Base-by-base conservation (phyloP, 2,797 vertebrate species). In the Sphaeramia orbicularis region DNA sequence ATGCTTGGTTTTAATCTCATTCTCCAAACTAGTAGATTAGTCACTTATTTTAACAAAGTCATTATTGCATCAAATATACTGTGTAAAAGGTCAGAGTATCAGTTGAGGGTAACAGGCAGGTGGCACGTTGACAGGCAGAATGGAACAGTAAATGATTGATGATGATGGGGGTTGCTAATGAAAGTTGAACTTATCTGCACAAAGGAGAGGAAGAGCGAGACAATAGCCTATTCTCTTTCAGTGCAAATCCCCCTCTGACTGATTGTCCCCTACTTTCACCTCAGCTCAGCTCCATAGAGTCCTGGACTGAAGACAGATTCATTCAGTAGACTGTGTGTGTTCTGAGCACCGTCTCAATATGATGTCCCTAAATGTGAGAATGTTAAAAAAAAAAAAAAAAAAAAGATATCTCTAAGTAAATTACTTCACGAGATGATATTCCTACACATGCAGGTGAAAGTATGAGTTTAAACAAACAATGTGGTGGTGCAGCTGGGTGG, bases 71-170 rank as follows among this genome's bases (percentile, higher is more conserved):
- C n/a, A n/a, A n/a, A n/a, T n/a, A n/a, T n/a, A n/a, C n/a, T n/a
- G n/a, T n/a, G 61, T 27, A 52, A 92, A 93, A 93, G 87, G 83
- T 91, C 92, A 93, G 71, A 9, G 52, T 92, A 88, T 84, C 80
- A 85, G 86, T 77, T 78, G 67, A 81, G 78, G 88, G 65, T 64
- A 73, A 44, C 27, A 58, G 63, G 69, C 19, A 36, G 45, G 59
- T 51, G 51, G 27, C n/a, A 5, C 40, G 63, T 51, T 91, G 79
- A 78, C 81, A 54, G 83, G 67, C 64, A 76, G 13, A 4, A 57
- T 56, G 80, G 71, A 56, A 19, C 83, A 88, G 93, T 94, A 82
- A 93, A 95, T 94, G 93, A 96, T 94, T 92, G 93, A 96, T 96
- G 93, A 92, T 85, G 83, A 82, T 83, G 81, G 87, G 81, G 87